Evolutionary conservation across 2,888 invertebrate species (phyloP).

Genomic region (Rhingia campestris): DNA sequence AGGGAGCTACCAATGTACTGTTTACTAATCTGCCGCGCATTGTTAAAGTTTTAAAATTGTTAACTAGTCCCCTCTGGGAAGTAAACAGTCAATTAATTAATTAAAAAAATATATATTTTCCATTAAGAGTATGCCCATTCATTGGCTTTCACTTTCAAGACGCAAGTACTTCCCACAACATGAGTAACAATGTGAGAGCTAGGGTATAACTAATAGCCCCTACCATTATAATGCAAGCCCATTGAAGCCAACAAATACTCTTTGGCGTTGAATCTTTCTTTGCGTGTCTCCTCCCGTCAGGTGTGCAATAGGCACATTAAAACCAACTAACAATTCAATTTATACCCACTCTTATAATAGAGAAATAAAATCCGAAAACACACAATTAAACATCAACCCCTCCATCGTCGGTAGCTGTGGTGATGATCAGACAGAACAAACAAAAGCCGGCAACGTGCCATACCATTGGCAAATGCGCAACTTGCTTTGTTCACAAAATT

Average conservation of each 20-base stretch:
- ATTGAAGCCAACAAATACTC: not conserved
- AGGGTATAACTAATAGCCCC: not conserved
- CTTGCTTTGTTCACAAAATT: constrained; percentile 26
- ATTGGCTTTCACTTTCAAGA: not conserved
- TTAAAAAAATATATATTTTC: not conserved
- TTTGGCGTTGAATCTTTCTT: not conserved
- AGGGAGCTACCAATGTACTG: too few species aligned
- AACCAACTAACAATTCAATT: constrained; percentile 58
- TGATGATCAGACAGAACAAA: constrained; percentile 6
- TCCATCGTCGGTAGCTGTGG: constrained; percentile 4
- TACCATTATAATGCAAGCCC: not conserved
- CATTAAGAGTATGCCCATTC: not conserved
- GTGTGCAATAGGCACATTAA: constrained; percentile 40
- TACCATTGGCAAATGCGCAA: constrained; percentile 15
- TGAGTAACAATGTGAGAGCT: not conserved
- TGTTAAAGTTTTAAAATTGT: too few species aligned
- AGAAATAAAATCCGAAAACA: constrained; percentile 23
- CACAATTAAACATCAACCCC: constrained; percentile 25
- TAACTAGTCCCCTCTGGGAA: too few species aligned
- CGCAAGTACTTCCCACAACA: not conserved
- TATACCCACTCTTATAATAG: constrained; percentile 29
- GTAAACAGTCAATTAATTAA: not conserved
- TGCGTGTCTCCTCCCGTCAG: not conserved
- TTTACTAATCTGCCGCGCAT: too few species aligned
- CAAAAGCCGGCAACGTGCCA: constrained; percentile 9